These are phyloP conservation scores for Cheiracanthium punctorium DNA, from an alignment of 2,888 invertebrate species.

Conservation along the genomic window DNA sequence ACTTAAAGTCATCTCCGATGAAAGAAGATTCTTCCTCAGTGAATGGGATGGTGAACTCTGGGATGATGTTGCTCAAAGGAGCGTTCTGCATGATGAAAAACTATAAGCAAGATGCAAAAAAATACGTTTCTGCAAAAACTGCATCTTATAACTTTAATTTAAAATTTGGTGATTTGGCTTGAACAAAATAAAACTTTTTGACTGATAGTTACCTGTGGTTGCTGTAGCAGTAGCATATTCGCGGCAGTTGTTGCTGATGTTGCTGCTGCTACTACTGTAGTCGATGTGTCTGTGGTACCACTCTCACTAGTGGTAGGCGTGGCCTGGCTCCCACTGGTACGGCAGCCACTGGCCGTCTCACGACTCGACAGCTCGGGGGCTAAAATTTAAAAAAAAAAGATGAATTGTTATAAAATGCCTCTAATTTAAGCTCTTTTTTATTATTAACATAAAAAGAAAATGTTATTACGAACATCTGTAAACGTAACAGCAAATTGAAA, in stretches of 20 bases:
- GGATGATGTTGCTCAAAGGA: conserved; percentile 39
- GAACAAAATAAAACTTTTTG: too few relatives aligned
- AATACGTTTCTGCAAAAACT: too few relatives aligned
- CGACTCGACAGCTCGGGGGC: conserved; percentile 70
- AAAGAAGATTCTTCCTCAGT: conserved; percentile 49
- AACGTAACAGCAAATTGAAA: not conserved
- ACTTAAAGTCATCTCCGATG: conserved; percentile 65
- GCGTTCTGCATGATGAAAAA: conserved; percentile 38
- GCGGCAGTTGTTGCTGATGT: conserved; percentile 27
- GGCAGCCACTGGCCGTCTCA: conserved; percentile 67
- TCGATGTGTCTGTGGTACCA: conserved; percentile 38
- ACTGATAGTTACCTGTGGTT: conserved; percentile 68
- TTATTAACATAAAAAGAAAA: not conserved
- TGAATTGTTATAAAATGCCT: not conserved
- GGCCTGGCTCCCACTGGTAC: conserved; percentile 61
- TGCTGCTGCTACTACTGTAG: conserved; percentile 11
- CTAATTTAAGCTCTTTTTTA: not conserved
- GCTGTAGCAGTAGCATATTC: conserved; percentile 70
- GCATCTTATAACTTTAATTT: too few relatives aligned
- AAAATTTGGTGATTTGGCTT: too few relatives aligned
- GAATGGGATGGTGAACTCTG: conserved; percentile 59
- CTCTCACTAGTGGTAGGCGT: conserved; percentile 61
- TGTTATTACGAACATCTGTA: not conserved
- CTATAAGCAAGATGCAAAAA: not conserved
- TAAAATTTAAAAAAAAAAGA: too few relatives aligned